Conservation (phyloP, 1,140 invertebrate genomes). For the Papilio polyxenes region DNA sequence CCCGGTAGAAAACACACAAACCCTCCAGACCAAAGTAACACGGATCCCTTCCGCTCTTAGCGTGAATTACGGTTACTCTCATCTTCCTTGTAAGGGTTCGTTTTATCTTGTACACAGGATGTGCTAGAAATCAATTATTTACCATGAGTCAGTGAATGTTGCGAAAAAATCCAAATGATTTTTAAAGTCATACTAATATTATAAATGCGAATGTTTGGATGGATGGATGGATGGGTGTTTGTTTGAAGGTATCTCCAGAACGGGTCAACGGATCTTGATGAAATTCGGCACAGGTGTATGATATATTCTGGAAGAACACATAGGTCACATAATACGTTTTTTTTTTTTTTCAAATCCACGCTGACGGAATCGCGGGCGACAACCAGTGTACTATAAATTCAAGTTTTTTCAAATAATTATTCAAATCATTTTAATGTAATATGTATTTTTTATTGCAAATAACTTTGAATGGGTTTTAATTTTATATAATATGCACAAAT, state of each 20-base stretch:
- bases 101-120: constrained; percentile 6
- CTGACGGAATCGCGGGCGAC: no score
- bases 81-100: constrained; percentile 11
- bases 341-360: no score
- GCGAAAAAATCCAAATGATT: not conserved
- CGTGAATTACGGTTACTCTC: constrained; percentile 25
- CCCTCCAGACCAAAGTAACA: constrained; percentile 15
- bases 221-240: no score
- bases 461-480: not conserved
- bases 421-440: not conserved
- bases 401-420: not conserved
- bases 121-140: not conserved
- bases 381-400: no score
- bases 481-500: no score
- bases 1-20: constrained; percentile 12
- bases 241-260: no score
- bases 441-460: not conserved
- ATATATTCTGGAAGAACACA: no score
- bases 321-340: no score
- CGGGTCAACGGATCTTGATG: no score
- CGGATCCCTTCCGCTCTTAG: constrained; percentile 14
- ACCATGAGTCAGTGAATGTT: not conserved
- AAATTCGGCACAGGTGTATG: no score
- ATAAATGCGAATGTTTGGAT: not conserved
- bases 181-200: not conserved